A percentile compares a stretch with the other conserved stretches of the same genome.
These are phyloP conservation scores for Ptychadena robeensis DNA, from an alignment of 2,797 vertebrate genomes.

Conservation along the genomic window DNA sequence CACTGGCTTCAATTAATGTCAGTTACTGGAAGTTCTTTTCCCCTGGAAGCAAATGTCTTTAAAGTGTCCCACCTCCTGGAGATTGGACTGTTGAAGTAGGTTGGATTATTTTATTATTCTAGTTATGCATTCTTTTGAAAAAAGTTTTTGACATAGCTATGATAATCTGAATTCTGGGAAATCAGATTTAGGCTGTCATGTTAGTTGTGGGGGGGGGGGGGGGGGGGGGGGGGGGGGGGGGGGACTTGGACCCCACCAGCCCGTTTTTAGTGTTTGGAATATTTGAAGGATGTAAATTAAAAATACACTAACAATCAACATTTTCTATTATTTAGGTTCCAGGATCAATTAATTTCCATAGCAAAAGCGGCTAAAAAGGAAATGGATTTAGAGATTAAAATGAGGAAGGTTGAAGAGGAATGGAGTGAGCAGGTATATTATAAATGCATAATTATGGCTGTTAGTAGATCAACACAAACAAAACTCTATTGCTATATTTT, in stretches of 20 bases:
- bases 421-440: slow-evolving; percentile 58
- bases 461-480: not conserved
- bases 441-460: not conserved
- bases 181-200: no score
- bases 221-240: no score
- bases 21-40: slow-evolving; percentile 61
- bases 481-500: not conserved
- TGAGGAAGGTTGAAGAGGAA: slow-evolving; percentile 61
- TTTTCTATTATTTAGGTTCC: slow-evolving; percentile 16
- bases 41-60: slow-evolving; percentile 60
- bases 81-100: slow-evolving; percentile 59
- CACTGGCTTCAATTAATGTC: slow-evolving; percentile 63
- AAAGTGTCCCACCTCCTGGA: slow-evolving; percentile 58
- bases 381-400: slow-evolving; percentile 59
- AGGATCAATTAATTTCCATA: slow-evolving; percentile 52
- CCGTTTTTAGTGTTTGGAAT: not conserved
- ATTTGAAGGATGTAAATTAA: not conserved
- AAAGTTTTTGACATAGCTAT: not conserved
- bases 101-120: not conserved
- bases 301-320: not conserved
- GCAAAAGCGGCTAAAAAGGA: slow-evolving; percentile 60
- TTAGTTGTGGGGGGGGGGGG: no score
- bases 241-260: no score
- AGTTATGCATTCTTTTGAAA: not conserved
- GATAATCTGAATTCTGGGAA: not conserved